Evolutionary conservation across 2,113 vertebrate genomes (phyloP).

Genomic region (Neotragus pygmaeus): DNA sequence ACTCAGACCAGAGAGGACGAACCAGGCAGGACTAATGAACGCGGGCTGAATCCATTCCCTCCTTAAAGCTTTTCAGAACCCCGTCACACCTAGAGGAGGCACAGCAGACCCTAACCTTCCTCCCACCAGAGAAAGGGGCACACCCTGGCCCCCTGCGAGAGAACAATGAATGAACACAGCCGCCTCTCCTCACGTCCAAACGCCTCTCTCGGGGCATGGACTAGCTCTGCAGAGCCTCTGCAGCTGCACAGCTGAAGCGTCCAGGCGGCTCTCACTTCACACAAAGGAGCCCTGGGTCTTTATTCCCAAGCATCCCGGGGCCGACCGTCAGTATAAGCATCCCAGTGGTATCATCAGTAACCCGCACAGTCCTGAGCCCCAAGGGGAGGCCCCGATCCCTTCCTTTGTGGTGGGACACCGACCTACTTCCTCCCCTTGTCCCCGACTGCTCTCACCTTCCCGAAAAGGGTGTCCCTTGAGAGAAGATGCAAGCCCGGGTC

Average conservation of each 20-base stretch:
- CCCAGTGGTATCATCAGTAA: background rate
- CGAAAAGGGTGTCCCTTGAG: background rate
- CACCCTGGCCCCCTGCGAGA: constrained; percentile 1
- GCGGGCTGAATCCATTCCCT: background rate
- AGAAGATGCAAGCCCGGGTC: background rate
- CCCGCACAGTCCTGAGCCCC: background rate
- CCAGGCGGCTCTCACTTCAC: background rate
- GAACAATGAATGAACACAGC: constrained; percentile 57
- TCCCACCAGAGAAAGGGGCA: constrained; percentile 15
- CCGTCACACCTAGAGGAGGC: background rate
- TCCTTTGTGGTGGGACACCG: background rate
- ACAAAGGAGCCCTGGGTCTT: background rate
- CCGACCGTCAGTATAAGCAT: background rate
- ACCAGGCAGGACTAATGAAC: background rate
- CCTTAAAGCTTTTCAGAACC: background rate
- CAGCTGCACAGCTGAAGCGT: background rate
- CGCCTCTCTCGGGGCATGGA: background rate
- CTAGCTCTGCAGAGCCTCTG: background rate
- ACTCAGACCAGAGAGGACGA: background rate
- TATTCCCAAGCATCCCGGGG: background rate
- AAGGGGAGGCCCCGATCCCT: background rate
- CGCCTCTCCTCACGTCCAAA: background rate
- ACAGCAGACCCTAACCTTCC: background rate
- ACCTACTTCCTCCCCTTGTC: background rate
- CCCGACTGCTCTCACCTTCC: background rate